Conservation (phyloP, 2,888 invertebrate genomes). For the Conus canariensis region DNA sequence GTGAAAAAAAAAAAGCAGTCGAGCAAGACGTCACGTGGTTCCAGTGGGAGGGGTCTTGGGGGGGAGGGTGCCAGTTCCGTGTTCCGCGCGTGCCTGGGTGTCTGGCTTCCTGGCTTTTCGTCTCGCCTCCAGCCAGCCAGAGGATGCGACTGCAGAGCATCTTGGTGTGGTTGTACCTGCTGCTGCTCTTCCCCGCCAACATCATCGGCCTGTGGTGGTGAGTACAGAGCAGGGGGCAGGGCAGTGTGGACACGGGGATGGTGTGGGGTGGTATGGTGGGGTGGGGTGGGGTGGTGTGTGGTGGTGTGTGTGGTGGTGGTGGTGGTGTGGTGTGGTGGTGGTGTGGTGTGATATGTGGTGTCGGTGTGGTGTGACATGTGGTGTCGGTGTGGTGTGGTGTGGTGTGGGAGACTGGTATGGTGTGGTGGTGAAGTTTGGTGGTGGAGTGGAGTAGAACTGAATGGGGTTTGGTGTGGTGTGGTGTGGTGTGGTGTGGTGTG, state of each 20-base stretch:
- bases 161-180: conserved; percentile 90
- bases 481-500: no score
- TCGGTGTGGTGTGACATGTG: background rate
- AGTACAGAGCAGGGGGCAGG: conserved; percentile 79
- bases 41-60: no score
- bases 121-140: conserved; percentile 26
- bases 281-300: background rate
- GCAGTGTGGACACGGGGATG: no score
- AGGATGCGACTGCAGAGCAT: conserved; percentile 84
- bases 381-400: background rate
- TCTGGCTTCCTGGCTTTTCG: background rate
- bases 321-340: no score
- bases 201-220: conserved; percentile 89
- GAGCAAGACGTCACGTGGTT: no score
- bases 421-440: no score
- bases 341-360: background rate
- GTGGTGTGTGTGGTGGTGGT: no score
- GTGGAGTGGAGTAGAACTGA: no score
- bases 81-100: background rate
- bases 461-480: no score
- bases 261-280: background rate
- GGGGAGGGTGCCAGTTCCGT: background rate
- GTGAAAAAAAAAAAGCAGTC: no score
- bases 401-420: no score
- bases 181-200: conserved; percentile 91